Evolutionary conservation across 2,113 vertebrate genomes (phyloP).

Genomic region (Hypomesus transpacificus): DNA sequence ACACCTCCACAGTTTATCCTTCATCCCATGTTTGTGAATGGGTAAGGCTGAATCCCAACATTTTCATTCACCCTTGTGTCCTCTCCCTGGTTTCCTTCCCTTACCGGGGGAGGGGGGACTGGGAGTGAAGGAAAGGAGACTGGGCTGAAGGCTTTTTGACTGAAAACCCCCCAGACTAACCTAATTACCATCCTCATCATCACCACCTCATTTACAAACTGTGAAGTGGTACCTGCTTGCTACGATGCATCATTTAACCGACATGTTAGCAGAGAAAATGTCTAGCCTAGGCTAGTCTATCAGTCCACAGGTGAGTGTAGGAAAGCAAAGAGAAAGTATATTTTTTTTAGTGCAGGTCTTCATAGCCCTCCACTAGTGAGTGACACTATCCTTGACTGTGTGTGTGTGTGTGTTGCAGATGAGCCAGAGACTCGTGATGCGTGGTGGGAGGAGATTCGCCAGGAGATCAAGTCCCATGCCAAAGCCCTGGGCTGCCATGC

Average conservation of each 20-base stretch:
- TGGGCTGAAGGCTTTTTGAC: background rate
- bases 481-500: slow-evolving; percentile 97
- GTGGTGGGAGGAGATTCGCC: slow-evolving; percentile 99
- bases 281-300: background rate
- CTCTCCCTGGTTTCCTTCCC: slow-evolving; percentile 17
- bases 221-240: slow-evolving; percentile 51
- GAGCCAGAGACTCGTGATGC: slow-evolving; percentile 97
- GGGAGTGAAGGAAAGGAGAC: background rate
- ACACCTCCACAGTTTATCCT: slow-evolving; percentile 48
- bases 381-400: slow-evolving; percentile 16
- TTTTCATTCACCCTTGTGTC: background rate
- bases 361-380: no score
- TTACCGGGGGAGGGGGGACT: slow-evolving; percentile 1
- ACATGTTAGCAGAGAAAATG: slow-evolving; percentile 8
- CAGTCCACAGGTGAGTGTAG: no score
- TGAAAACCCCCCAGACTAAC: slow-evolving; percentile 30
- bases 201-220: slow-evolving; percentile 42
- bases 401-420: slow-evolving; percentile 81
- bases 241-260: slow-evolving; percentile 46
- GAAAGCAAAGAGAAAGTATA: no score
- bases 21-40: slow-evolving; percentile 11
- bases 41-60: slow-evolving; percentile 45
- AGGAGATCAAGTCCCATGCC: slow-evolving; percentile 99
- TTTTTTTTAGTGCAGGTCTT: no score
- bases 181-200: slow-evolving; percentile 48